Conservation (phyloP, 2,797 vertebrate genomes). For the Pangasius larnaudii region DNA sequence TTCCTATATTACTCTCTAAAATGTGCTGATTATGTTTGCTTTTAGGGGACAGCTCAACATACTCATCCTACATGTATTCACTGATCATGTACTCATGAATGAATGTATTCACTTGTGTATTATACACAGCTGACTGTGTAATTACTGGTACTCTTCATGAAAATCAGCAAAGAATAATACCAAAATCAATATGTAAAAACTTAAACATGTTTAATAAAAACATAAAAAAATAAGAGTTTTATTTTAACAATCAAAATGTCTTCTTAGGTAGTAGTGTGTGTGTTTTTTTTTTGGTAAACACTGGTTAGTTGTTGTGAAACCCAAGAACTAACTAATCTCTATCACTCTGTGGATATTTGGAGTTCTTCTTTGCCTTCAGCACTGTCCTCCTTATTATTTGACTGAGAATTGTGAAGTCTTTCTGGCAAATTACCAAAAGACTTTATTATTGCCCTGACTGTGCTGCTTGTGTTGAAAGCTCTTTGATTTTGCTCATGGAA, state of each 20-base stretch:
- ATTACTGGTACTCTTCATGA: not conserved
- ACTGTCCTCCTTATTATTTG: not conserved
- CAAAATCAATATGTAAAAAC: not conserved
- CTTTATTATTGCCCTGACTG: not conserved
- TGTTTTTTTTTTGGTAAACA: not conserved
- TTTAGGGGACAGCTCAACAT: not conserved
- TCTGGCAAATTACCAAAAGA: not conserved
- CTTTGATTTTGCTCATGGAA: conserved; percentile 1
- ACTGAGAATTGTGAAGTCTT: not conserved
- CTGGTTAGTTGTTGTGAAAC: not conserved
- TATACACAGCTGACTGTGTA: not conserved
- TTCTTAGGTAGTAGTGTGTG: not conserved
- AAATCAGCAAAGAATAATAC: not conserved
- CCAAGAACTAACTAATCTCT: no score
- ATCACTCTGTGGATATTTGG: not conserved
- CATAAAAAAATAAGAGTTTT: not conserved
- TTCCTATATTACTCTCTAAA: not conserved
- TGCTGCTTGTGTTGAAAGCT: not conserved
- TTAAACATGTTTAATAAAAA: not conserved
- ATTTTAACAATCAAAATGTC: not conserved
- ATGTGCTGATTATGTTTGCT: not conserved
- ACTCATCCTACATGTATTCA: not conserved
- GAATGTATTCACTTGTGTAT: not conserved
- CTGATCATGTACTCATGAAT: no score
- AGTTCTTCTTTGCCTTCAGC: not conserved